Percentiles rank a stretch among this genome's conserved stretches.
Evolutionary conservation across 2,113 vertebrate species (phyloP).

Genomic region (Pachypanchax playfairii): DNA sequence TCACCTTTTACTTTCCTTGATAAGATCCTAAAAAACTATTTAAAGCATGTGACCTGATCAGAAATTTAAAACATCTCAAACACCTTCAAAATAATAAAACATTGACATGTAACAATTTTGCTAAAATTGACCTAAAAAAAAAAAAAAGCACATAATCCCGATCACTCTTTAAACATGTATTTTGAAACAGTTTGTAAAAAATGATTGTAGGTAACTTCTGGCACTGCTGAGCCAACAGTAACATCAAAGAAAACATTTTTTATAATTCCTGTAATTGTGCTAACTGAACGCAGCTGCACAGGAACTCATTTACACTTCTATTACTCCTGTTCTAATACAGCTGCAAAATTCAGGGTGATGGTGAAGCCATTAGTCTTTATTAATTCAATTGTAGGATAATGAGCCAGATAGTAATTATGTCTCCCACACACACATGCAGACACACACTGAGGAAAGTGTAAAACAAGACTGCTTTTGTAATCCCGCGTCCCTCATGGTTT

Average conservation of each 20-base stretch:
- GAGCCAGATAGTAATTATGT: constrained; percentile 16
- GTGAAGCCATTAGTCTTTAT: constrained; percentile 1
- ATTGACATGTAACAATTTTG: too few species aligned
- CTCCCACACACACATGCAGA: background rate
- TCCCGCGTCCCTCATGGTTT: background rate
- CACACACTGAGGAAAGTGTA: background rate
- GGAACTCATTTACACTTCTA: constrained; percentile 1
- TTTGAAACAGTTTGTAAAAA: constrained; percentile 30
- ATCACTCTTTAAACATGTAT: constrained; percentile 19
- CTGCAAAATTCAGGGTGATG: background rate
- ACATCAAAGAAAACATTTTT: background rate
- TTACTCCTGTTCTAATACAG: background rate
- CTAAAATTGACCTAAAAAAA: too few species aligned
- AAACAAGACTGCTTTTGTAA: background rate
- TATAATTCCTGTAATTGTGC: constrained; percentile 6
- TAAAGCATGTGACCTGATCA: too few species aligned
- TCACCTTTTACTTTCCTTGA: too few species aligned
- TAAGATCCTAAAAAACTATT: too few species aligned
- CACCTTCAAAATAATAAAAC: too few species aligned
- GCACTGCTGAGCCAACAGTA: constrained; percentile 2
- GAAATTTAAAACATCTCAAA: too few species aligned
- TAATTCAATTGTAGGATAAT: constrained; percentile 29
- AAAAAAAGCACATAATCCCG: background rate
- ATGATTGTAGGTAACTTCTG: constrained; percentile 27
- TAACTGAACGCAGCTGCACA: constrained; percentile 10